phyloP scores from a whole-genome alignment of 2,113 vertebrate genomes.

The Centropus unirufus region DNA sequence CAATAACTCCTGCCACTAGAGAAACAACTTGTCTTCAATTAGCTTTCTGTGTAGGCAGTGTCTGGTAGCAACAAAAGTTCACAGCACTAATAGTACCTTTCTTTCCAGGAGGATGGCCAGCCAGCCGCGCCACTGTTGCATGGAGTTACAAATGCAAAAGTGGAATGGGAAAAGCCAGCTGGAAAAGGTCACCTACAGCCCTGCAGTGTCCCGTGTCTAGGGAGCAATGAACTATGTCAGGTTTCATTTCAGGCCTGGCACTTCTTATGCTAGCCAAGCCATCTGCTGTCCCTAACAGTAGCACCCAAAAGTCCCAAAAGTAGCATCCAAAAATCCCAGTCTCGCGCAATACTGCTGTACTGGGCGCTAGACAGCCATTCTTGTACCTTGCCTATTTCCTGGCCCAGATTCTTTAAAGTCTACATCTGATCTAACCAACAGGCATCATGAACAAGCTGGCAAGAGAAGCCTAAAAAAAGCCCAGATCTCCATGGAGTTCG shows the following conservation, averaged over 20 bases:
- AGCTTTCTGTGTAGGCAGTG: neutral
- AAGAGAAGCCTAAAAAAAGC: neutral
- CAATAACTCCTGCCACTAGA: neutral
- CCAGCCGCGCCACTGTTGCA: neutral
- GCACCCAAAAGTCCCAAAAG: neutral
- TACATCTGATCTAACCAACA: neutral
- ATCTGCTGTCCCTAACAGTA: neutral
- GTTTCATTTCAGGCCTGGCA: neutral
- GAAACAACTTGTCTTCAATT: neutral
- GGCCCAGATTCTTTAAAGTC: neutral
- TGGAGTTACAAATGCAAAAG: neutral
- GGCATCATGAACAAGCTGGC: neutral
- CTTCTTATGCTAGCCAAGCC: neutral
- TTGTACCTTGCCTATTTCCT: neutral
- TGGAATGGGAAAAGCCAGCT: neutral
- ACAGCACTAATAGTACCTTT: neutral
- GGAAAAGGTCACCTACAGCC: neutral
- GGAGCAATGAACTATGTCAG: neutral
- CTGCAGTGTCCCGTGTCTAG: neutral
- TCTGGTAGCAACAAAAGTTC: neutral
- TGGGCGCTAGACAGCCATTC: neutral
- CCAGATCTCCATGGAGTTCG: neutral
- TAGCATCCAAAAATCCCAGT: neutral
- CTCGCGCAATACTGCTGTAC: rapidly evolving
- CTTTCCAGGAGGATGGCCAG: neutral